Percentiles rank a stretch among this genome's conserved stretches.
These are phyloP conservation scores for Stercorarius parasiticus DNA, from an alignment of 2,113 vertebrate species.

Conservation along the genomic window DNA sequence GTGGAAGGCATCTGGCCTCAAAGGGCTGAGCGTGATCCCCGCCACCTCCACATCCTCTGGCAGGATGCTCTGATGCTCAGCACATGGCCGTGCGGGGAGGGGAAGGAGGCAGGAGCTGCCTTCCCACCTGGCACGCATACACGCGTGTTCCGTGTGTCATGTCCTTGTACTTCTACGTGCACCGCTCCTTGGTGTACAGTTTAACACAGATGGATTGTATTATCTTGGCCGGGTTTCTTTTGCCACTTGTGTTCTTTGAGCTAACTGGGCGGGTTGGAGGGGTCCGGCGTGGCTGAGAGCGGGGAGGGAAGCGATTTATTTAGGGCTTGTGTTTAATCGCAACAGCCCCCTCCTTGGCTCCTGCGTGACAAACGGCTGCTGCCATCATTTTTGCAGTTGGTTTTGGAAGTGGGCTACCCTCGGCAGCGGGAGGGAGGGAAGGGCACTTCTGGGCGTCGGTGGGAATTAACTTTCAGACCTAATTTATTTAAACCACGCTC, in stretches of 20 bases:
- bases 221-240: background rate
- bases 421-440: background rate
- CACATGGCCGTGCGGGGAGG: background rate
- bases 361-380: background rate
- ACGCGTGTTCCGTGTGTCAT: accelerated
- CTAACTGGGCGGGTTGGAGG: accelerated
- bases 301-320: background rate
- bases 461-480: background rate
- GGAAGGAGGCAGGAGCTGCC: background rate
- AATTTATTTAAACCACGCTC: accelerated
- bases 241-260: background rate
- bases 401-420: background rate
- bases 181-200: accelerated
- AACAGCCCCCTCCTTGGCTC: background rate
- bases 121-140: background rate
- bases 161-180: background rate
- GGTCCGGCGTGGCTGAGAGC: background rate
- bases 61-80: background rate
- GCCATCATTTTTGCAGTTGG: accelerated
- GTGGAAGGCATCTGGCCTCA: background rate
- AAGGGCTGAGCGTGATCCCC: background rate
- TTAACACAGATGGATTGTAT: background rate
- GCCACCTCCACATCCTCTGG: accelerated
- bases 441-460: background rate
- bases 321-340: too few relatives aligned